Percentiles rank a stretch among this genome's conserved stretches.
Evolutionary conservation across 2,888 invertebrate species (phyloP).

Genomic region (Dastarcus helophoroides): DNA sequence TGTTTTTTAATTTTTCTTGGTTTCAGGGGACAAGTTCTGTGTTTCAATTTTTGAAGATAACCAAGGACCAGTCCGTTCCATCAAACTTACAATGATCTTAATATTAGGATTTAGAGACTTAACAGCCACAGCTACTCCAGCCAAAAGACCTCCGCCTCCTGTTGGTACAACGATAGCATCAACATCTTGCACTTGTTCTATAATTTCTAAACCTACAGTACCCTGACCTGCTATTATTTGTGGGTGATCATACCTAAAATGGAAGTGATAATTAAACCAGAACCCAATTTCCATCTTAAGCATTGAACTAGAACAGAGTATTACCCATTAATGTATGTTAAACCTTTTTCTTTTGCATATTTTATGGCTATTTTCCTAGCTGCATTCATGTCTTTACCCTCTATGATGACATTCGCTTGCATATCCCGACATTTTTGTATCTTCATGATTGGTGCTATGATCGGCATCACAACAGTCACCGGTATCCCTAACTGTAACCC

Average conservation of each 20-base stretch:
- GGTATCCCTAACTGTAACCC: conserved; percentile 49
- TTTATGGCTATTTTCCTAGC: conserved; percentile 70
- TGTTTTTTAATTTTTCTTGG: too few species aligned
- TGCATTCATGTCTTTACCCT: conserved; percentile 75
- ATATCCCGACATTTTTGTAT: conserved; percentile 76
- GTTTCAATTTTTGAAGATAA: not conserved
- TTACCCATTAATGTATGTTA: conserved; percentile 83
- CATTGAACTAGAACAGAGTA: conserved; percentile 13
- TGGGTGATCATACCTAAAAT: conserved; percentile 79
- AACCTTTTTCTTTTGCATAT: conserved; percentile 55
- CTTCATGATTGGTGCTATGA: conserved; percentile 92
- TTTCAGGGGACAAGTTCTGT: too few species aligned
- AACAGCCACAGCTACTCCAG: conserved; percentile 80
- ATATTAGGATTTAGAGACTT: conserved; percentile 76
- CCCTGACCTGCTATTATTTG: conserved; percentile 93
- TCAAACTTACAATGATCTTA: conserved; percentile 68
- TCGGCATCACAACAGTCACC: conserved; percentile 87
- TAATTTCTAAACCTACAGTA: conserved; percentile 83
- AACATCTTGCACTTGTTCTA: conserved; percentile 79
- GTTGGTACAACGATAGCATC: conserved; percentile 88
- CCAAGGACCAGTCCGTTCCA: not conserved
- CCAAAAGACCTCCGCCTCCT: conserved; percentile 88
- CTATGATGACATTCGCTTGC: conserved; percentile 73
- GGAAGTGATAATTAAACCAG: conserved; percentile 3
- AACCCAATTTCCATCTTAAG: not conserved